Percentiles rank a stretch among this genome's conserved stretches.
Conservation (phyloP, 2,797 vertebrate species). For the Squalus acanthias region DNA sequence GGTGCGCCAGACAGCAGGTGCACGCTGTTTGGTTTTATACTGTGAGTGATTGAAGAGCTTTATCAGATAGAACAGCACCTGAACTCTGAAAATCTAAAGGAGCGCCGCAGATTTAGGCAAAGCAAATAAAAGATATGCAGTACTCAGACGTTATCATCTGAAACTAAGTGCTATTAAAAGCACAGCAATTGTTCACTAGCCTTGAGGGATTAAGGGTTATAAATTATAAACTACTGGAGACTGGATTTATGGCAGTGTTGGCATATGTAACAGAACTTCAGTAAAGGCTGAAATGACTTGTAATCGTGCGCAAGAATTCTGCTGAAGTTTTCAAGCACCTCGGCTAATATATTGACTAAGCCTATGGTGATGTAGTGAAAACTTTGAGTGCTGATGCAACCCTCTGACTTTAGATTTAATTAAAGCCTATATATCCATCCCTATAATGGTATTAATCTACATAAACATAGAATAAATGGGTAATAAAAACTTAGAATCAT, state of each 20-base stretch:
- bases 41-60: not conserved
- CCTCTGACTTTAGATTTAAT: not conserved
- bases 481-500: not conserved
- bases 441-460: not conserved
- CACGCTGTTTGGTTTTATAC: not conserved
- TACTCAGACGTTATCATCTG: not conserved
- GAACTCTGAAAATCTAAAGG: not conserved
- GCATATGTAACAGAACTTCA: constrained; percentile 1
- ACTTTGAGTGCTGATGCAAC: not conserved
- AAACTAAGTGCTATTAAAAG: constrained; percentile 21
- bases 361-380: not conserved
- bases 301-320: not conserved
- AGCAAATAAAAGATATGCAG: constrained; percentile 26
- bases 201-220: constrained; percentile 13
- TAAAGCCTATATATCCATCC: not conserved
- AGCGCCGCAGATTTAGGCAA: not conserved
- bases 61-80: not conserved
- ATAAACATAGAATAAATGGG: not conserved
- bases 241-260: constrained; percentile 7
- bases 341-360: not conserved
- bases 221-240: constrained; percentile 36
- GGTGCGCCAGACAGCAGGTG: not conserved
- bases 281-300: not conserved
- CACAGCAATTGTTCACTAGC: constrained; percentile 16
- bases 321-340: not conserved